Conservation (phyloP, 2,113 vertebrate species). For the Crotalus horridus region DNA sequence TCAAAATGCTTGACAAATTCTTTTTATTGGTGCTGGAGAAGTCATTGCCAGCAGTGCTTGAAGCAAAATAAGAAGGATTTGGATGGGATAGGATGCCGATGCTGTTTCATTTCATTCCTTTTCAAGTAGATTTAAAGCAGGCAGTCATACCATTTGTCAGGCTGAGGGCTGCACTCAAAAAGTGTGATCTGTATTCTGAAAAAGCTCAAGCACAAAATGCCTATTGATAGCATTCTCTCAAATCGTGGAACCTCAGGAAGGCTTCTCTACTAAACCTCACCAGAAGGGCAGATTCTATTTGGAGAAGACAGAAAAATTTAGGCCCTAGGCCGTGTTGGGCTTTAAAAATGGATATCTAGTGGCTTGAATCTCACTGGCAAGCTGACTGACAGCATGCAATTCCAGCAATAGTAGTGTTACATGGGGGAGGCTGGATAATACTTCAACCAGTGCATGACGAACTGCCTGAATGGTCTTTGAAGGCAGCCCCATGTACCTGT, state of each 20-base stretch:
- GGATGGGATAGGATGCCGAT: neutral
- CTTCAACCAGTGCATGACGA: neutral
- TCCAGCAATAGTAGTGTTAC: neutral
- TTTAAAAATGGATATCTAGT: neutral
- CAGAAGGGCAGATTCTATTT: neutral
- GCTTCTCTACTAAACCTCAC: neutral
- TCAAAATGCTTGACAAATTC: neutral
- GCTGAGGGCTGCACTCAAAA: neutral
- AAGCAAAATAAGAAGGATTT: neutral
- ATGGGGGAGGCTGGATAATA: neutral
- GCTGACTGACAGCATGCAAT: neutral
- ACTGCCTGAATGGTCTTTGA: neutral
- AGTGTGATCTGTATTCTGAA: neutral
- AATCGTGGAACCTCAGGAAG: neutral
- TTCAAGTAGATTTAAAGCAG: neutral
- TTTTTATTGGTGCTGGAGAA: slow-evolving; percentile 10
- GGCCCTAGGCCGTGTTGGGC: neutral
- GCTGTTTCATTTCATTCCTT: neutral
- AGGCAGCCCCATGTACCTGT: neutral
- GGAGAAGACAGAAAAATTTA: neutral
- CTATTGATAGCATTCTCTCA: neutral
- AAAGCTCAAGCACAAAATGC: neutral
- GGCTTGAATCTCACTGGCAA: neutral
- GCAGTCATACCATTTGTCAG: neutral
- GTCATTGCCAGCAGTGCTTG: neutral